Evolutionary conservation across 2,113 vertebrate species (phyloP).

Genomic region (Illadopsis cleaveri): DNA sequence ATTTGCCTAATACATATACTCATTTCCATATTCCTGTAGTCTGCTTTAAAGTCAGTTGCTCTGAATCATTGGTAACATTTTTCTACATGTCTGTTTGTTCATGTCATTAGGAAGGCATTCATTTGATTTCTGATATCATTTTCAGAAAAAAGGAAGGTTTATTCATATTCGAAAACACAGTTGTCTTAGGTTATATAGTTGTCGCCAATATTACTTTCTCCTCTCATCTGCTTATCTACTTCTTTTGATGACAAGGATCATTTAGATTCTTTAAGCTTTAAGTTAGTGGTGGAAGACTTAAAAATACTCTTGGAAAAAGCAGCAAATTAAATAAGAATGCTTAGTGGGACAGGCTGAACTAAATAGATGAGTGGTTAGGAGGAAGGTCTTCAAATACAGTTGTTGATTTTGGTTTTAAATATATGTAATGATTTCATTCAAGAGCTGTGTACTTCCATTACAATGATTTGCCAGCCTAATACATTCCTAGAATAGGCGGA

Average conservation of each 20-base stretch:
- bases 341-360: not conserved
- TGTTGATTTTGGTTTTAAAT: not conserved
- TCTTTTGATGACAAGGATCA: not conserved
- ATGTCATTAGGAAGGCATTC: not conserved
- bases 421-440: not conserved
- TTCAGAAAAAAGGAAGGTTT: not conserved
- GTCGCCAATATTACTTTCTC: not conserved
- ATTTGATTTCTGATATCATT: not conserved
- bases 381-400: not conserved
- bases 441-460: not conserved
- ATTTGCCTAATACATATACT: not conserved
- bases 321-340: not conserved
- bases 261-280: not conserved
- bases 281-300: not conserved
- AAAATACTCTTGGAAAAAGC: not conserved
- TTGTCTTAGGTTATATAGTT: not conserved
- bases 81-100: not conserved
- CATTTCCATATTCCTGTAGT: not conserved
- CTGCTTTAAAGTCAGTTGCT: not conserved
- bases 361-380: not conserved
- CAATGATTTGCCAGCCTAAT: not conserved
- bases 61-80: not conserved
- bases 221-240: not conserved
- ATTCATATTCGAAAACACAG: not conserved
- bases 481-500: not conserved